A percentile compares a stretch with the other conserved stretches of the same genome.
Conservation (phyloP, 1,140 invertebrate species). For the Cyrtorhinus lividipennis region DNA sequence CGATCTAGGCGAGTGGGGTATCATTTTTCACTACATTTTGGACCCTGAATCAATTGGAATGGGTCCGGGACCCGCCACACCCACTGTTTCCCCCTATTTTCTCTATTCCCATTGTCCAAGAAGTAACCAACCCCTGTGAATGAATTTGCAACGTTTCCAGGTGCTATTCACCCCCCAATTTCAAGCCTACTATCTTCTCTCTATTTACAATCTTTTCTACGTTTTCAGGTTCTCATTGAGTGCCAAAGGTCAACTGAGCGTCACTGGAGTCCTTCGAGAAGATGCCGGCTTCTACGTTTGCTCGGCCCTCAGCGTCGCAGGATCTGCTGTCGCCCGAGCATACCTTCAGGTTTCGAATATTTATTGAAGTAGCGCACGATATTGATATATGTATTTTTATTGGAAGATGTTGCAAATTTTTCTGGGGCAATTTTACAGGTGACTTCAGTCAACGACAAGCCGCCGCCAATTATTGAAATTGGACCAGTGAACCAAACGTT, state of each 20-base stretch:
- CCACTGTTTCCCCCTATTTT: too few species aligned
- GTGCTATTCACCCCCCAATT: too few species aligned
- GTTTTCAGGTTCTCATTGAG: conserved; percentile 58
- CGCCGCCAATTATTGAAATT: conserved; percentile 78
- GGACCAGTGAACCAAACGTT: conserved; percentile 85
- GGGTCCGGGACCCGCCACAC: too few species aligned
- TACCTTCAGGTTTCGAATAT: conserved; percentile 43
- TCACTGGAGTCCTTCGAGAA: conserved; percentile 57
- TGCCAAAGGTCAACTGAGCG: conserved; percentile 57
- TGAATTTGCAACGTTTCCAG: too few species aligned
- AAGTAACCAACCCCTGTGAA: too few species aligned
- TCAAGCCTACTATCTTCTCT: too few species aligned
- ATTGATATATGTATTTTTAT: background rate
- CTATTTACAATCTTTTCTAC: too few species aligned
- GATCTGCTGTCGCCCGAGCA: conserved; percentile 61
- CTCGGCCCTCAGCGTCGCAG: conserved; percentile 70
- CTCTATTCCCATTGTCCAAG: too few species aligned
- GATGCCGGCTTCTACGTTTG: conserved; percentile 78
- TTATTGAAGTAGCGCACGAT: background rate
- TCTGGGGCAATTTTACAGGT: conserved; percentile 45
- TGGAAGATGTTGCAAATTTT: background rate
- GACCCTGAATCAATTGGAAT: too few species aligned
- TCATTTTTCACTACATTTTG: too few species aligned
- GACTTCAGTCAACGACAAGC: conserved; percentile 56
- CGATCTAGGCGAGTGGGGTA: too few species aligned